Evolutionary conservation across 2,888 invertebrate species (phyloP), one percentile per base, ranked within the genome.

Genomic region (Odontothrips loti): DNA sequence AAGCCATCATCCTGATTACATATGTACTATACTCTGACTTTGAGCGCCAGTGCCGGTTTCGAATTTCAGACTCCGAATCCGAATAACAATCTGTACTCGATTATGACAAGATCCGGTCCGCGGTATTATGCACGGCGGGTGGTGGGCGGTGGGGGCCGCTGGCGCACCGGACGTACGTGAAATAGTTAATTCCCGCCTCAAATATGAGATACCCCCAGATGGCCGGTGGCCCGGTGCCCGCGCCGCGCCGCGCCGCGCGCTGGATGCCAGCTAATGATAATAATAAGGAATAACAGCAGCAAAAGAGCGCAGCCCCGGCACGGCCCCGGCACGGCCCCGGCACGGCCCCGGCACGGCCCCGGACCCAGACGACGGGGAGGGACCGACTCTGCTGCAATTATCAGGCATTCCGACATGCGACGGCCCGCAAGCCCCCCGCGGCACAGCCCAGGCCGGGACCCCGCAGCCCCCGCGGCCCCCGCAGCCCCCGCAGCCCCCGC

Each of bases 351-450:
- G 58, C 48, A 48, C 51, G 51, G 51, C 51, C 15, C 15, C 15
- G 51, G 15, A 51, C 51, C 15, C 15, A 12, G 20, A 12, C 12
- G 51, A 12, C 15, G 51, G 10, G 51, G 15, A 10, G 15, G 51
- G 58, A 17, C 17, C 58, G 12, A 6, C 58, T 17, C 15, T 17
- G 58, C 58, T 20, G 58, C 58, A 58, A 58, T 58, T 58, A 58
- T 20, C 34, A 43, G 58, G 58, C 58, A 58, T 58, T 58, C 58
- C 58, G 58, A 58, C 58, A 58, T 58, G 58, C 58, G 58, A 58
- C 58, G 58, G 58, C 15, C 58, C 58, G 15, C 15, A 11, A 58
- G 17, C 15, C 15, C 58, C 58, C 58, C 58, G 15, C 58, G 34
- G 34, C 34, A 43, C 3, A 43, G 34, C 6, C n/a, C 34, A 6